Conservation (phyloP, 2,113 vertebrate genomes). For the Chaetorhynchus papuensis region DNA sequence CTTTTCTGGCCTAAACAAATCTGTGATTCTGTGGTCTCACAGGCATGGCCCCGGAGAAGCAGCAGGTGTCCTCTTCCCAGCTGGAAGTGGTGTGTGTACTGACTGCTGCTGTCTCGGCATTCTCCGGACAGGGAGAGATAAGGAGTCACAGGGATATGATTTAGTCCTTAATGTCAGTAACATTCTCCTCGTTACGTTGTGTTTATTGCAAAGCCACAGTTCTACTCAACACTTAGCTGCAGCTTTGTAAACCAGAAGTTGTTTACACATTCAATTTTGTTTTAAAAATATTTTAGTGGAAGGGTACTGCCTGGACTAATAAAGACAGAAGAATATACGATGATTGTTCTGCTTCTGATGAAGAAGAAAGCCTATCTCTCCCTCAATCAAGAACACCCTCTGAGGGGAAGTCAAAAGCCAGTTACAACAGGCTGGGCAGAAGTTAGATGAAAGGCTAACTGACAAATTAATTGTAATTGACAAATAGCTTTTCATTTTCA, state of each 20-base stretch:
- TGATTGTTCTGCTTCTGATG: too few species aligned
- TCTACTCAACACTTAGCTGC: background rate
- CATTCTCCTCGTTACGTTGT: too few species aligned
- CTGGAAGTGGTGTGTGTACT: too few species aligned
- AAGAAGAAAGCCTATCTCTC: too few species aligned
- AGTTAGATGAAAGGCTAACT: too few species aligned
- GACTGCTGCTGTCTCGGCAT: background rate
- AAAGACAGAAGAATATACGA: too few species aligned
- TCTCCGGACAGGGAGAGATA: background rate
- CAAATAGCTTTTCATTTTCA: background rate
- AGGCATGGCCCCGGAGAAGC: rapidly evolving
- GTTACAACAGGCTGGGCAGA: too few species aligned
- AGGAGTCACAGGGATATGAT: background rate
- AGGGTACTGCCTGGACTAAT: background rate
- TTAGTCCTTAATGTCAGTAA: background rate
- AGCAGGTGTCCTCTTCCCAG: background rate
- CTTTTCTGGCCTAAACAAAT: rapidly evolving
- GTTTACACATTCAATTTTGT: background rate
- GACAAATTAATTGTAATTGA: background rate
- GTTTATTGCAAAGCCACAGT: background rate
- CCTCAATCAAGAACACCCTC: too few species aligned
- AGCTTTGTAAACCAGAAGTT: background rate
- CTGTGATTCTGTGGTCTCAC: background rate
- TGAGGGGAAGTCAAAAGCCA: too few species aligned
- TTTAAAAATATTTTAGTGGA: background rate